These are phyloP conservation scores for Temnothorax longispinosus DNA, from an alignment of 1,140 invertebrate species.

Conservation along the genomic window DNA sequence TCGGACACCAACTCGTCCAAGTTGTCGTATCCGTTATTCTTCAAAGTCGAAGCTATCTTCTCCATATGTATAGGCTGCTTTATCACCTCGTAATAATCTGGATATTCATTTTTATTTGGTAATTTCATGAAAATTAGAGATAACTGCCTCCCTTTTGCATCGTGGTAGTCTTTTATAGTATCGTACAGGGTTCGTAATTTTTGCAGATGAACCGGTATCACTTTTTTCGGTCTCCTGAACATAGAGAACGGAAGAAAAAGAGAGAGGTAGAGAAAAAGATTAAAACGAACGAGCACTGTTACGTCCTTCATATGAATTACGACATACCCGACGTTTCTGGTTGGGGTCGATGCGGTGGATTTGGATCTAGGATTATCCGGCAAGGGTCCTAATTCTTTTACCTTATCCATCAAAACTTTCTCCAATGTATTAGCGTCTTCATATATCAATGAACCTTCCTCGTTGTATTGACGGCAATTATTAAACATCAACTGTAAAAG, in stretches of 20 bases:
- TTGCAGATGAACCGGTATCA: conserved; percentile 88
- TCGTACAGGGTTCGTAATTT: conserved; percentile 96
- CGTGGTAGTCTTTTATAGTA: conserved; percentile 95
- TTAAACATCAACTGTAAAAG: conserved; percentile 95
- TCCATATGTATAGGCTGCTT: conserved; percentile 99
- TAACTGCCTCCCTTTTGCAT: conserved; percentile 94
- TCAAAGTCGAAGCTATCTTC: conserved; percentile 95
- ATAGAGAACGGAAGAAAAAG: neutral
- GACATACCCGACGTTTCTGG: conserved; percentile 81
- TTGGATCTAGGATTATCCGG: conserved; percentile 79
- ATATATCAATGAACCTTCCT: conserved; percentile 97
- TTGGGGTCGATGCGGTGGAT: conserved; percentile 80
- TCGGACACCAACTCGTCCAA: conserved; percentile 97
- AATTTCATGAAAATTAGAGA: conserved; percentile 97
- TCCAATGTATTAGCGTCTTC: conserved; percentile 97
- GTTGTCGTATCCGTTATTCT: conserved; percentile 91
- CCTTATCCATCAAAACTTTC: conserved; percentile 93
- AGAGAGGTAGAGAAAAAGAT: conserved; percentile 3
- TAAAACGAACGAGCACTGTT: conserved; percentile 42
- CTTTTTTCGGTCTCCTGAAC: conserved; percentile 85
- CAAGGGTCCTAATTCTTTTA: conserved; percentile 90
- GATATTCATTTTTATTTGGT: conserved; percentile 97
- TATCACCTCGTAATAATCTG: conserved; percentile 99
- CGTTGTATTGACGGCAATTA: conserved; percentile 98
- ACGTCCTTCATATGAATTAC: conserved; percentile 30